A percentile compares a stretch with the other conserved stretches of the same genome.
These are phyloP conservation scores for Xylota segnis DNA, from an alignment of 2,888 invertebrate species.

Conservation along the genomic window DNA sequence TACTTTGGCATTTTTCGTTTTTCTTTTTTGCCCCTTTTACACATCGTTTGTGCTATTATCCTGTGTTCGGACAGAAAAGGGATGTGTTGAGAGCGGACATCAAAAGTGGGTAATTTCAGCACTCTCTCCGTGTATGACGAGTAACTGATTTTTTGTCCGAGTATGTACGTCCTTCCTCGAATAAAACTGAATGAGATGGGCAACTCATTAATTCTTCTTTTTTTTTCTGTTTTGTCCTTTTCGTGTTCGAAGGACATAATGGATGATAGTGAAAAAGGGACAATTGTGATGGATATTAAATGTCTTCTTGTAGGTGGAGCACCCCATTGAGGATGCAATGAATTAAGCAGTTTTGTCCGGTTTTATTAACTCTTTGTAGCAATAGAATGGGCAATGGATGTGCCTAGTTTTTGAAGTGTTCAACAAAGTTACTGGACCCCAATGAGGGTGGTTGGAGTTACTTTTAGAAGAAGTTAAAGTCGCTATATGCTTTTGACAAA, in stretches of 20 bases:
- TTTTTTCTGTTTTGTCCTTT: no score
- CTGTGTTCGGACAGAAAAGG: constrained; percentile 11
- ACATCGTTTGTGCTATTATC: constrained; percentile 9
- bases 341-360: constrained; percentile 31
- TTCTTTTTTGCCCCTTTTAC: constrained; percentile 7
- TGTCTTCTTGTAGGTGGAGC: constrained; percentile 27
- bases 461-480: background rate
- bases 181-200: constrained; percentile 21
- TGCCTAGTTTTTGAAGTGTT: constrained; percentile 7
- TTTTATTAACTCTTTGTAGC: constrained; percentile 47
- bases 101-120: constrained; percentile 40
- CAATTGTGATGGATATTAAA: constrained; percentile 28
- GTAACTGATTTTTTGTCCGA: background rate
- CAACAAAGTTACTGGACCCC: constrained; percentile 1
- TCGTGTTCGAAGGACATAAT: constrained; percentile 2
- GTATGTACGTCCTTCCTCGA: background rate
- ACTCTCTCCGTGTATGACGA: constrained; percentile 38
- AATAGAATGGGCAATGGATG: background rate
- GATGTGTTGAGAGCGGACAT: constrained; percentile 24
- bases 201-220: constrained; percentile 27
- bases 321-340: constrained; percentile 16
- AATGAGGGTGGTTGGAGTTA: background rate
- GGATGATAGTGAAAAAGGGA: constrained; percentile 27
- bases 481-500: constrained; percentile 22
- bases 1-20: background rate